Percentiles rank a stretch among this genome's conserved stretches.
phyloP scores from a whole-genome alignment of 37 sponge, comb jelly and placozoan species.

The Crambe crambe region DNA sequence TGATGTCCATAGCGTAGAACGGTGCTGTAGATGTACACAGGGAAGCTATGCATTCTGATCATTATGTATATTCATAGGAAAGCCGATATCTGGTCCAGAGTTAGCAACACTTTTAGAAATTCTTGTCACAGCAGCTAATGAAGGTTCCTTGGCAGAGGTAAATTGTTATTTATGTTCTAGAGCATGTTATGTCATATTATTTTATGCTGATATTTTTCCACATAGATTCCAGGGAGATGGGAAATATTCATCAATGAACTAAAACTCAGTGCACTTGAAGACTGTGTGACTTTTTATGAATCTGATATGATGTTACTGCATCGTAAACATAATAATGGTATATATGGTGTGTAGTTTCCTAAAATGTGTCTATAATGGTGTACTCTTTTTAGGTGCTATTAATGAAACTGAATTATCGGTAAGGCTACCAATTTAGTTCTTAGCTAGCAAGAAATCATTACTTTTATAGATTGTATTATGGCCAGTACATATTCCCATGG shows the following conservation, averaged over 20 bases:
- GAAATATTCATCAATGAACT: slow-evolving; percentile 70
- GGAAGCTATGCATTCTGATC: not conserved
- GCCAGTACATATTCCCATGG: not conserved
- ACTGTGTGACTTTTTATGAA: slow-evolving; percentile 84
- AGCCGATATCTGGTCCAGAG: slow-evolving; percentile 83
- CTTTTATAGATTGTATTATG: not conserved
- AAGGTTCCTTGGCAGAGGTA: slow-evolving; percentile 86
- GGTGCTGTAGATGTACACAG: not conserved
- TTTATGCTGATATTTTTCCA: not conserved
- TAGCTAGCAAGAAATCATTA: not conserved
- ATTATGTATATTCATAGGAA: slow-evolving; percentile 25
- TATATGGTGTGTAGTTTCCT: no score
- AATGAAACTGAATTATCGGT: slow-evolving; percentile 69
- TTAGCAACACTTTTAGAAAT: slow-evolving; percentile 82
- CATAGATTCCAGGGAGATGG: slow-evolving; percentile 79
- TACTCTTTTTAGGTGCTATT: slow-evolving; percentile 54
- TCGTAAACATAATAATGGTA: slow-evolving; percentile 45
- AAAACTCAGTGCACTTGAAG: slow-evolving; percentile 61
- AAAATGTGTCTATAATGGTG: not conserved
- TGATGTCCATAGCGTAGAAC: not conserved
- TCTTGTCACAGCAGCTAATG: slow-evolving; percentile 90
- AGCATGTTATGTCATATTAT: not conserved
- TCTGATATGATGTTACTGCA: slow-evolving; percentile 60
- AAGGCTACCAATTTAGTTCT: not conserved
- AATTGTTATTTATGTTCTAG: not conserved